Base-by-base conservation (phyloP, 2,113 vertebrate genomes). In the Brevimyrus niger region DNA sequence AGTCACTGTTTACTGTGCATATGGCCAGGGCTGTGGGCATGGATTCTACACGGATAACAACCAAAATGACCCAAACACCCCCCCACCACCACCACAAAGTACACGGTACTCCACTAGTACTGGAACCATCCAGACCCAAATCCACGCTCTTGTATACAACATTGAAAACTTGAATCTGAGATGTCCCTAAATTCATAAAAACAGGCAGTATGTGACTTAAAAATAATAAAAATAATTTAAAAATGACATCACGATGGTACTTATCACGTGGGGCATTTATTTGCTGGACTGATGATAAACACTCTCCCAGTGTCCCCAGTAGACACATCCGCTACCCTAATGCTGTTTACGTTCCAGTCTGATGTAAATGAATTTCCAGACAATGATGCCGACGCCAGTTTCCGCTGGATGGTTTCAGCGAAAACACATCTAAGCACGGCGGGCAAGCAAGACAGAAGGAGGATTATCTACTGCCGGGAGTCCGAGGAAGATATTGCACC, bases 361-460 rank as follows among this genome's bases (percentile, higher is more conserved):
- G 47, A 50, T 86, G 84, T 27, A 86, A 86, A 87, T 53, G 31
- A 87, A 87, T 87, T 87, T 87, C 50, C 85, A 55, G n/a, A 53
- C 85, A 87, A 38, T 55, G 50, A 38, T 7, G 50, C 31, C 55
- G 27, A 55, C 6, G 46, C 19, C 50, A 50, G 50, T 35, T 87
- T 53, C 27, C 13, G 3, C 55, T 42, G 31, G 48, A 87, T 87
- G 50, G 48, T 55, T 53, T 87, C 55, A 53, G 47, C 35, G 21
- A 87, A 87, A 87, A 53, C 85, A 38, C 7, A 38, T 55, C 31
- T 23, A 87, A 87, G 55, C 47, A 19, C 31, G n/a, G 46, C 15
- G 50, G 6, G 21, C 46, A 8, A 46, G 11, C 47, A 10, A n/a
- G 21, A 50, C 44, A 3, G 23, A 50, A 86, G 51, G 23, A 50